phyloP scores from a whole-genome alignment of 2,888 invertebrate species.

The Lepidochitona cinerea region DNA sequence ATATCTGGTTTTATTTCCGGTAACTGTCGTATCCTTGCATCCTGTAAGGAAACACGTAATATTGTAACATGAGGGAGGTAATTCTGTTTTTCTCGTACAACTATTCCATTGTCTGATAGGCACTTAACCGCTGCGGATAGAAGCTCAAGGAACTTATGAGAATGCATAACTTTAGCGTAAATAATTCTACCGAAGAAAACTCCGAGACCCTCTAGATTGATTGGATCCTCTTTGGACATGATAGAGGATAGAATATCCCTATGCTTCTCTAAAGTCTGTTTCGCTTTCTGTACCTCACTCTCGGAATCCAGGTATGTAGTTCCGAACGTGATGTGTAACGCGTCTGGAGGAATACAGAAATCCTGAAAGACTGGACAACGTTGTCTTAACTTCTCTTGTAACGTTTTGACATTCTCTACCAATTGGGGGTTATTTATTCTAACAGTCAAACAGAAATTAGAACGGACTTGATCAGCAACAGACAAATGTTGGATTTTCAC shows the following conservation, averaged over 20 bases:
- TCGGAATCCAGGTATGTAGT: not conserved
- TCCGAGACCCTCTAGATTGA: not conserved
- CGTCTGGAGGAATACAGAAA: not conserved
- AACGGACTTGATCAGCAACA: not conserved
- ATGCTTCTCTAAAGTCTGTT: not conserved
- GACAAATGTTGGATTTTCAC: not conserved
- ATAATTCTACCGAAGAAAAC: constrained; percentile 58
- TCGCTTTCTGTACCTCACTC: not conserved
- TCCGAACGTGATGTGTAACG: not conserved
- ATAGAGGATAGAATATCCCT: not conserved
- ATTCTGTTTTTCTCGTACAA: constrained; percentile 55
- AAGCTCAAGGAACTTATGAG: constrained; percentile 43
- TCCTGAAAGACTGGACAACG: not conserved
- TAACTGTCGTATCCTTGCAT: constrained; percentile 19
- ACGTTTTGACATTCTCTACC: not conserved
- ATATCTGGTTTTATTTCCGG: not conserved
- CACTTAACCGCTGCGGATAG: constrained; percentile 37
- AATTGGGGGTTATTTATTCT: not conserved
- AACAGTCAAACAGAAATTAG: not conserved
- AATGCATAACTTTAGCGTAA: constrained; percentile 51
- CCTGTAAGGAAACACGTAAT: constrained; percentile 53
- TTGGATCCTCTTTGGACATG: not conserved
- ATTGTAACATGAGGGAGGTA: constrained; percentile 68
- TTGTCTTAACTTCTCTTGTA: not conserved
- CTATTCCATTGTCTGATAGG: constrained; percentile 39